phyloP scores from a whole-genome alignment of 2,888 invertebrate genomes.

The Coenonympha glycerion region DNA sequence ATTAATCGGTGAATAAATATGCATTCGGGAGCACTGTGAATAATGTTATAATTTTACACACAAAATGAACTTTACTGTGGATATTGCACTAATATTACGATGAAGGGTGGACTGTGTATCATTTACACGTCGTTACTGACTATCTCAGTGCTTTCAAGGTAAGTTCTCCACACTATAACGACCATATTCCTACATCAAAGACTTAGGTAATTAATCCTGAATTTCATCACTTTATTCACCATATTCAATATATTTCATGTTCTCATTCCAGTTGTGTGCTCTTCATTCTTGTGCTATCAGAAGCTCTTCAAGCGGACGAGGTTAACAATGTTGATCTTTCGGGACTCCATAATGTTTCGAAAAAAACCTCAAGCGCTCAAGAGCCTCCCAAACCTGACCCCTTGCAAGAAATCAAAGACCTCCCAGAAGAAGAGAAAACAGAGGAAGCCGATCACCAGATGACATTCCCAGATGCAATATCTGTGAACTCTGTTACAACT shows the following conservation, averaged over 20 bases:
- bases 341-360: constrained; percentile 64
- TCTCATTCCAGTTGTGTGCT: constrained; percentile 72
- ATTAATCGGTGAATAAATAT: constrained; percentile 36
- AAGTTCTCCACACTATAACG: constrained; percentile 24
- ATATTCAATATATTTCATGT: no score
- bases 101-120: constrained; percentile 77
- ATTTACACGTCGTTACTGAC: constrained; percentile 78
- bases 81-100: constrained; percentile 71
- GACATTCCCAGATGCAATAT: constrained; percentile 69
- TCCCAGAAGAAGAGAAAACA: constrained; percentile 24
- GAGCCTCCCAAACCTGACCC: constrained; percentile 8
- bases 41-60: constrained; percentile 61
- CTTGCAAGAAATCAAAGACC: constrained; percentile 27
- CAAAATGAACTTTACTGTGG: constrained; percentile 71
- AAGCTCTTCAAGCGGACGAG: constrained; percentile 63
- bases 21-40: constrained; percentile 43
- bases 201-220: background rate
- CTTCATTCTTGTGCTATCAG: constrained; percentile 77
- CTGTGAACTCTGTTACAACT: constrained; percentile 74
- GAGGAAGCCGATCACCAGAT: constrained; percentile 48
- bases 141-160: constrained; percentile 78
- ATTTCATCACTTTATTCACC: no score
- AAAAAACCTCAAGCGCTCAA: constrained; percentile 41
- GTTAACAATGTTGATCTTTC: constrained; percentile 54
- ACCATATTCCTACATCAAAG: background rate